Evolutionary conservation across 1,140 invertebrate genomes (phyloP), one percentile per base, ranked within the genome.

Genomic region (Neomicropteryx cornuta): DNA sequence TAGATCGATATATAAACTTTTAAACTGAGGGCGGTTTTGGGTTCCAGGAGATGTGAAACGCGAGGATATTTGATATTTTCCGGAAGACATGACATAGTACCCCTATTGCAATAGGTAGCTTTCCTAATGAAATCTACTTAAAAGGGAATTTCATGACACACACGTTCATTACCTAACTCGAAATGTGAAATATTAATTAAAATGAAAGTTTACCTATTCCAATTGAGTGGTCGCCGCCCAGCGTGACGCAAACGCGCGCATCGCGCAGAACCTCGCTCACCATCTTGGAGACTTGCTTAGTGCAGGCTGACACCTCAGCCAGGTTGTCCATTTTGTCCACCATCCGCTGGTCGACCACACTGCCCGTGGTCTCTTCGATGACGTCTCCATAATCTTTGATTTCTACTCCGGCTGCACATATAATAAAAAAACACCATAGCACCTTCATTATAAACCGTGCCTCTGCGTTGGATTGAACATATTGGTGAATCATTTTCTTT

Each of bases 151-250:
- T n/a, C n/a, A n/a, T n/a, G n/a, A n/a, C n/a, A n/a, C n/a, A n/a
- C n/a, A n/a, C n/a, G n/a, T n/a, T n/a, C n/a, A n/a, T n/a, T n/a
- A n/a, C n/a, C n/a, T n/a, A n/a, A n/a, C n/a, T n/a, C n/a, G n/a
- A n/a, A n/a, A n/a, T n/a, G n/a, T n/a, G n/a, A n/a, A n/a, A n/a
- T n/a, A n/a, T n/a, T n/a, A n/a, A n/a, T n/a, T n/a, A n/a, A n/a
- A n/a, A n/a, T n/a, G n/a, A n/a, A n/a, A 36, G 44, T 63, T 54
- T 54, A 73, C 71, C 83, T 41, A 90, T 79, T 49, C 81, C 81
- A 41, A 93, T 78, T 37, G 85, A 86, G 65, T 97, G 93, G 59
- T 96, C 91, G 10, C 93, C 92, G 11, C 83, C 83, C 21, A 88
- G 56, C 1, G 79, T 81, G 14, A 87, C 55, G 34, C 73, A 79